These are phyloP conservation scores for Salticus scenicus DNA, from an alignment of 2,888 invertebrate species.

Conservation along the genomic window DNA sequence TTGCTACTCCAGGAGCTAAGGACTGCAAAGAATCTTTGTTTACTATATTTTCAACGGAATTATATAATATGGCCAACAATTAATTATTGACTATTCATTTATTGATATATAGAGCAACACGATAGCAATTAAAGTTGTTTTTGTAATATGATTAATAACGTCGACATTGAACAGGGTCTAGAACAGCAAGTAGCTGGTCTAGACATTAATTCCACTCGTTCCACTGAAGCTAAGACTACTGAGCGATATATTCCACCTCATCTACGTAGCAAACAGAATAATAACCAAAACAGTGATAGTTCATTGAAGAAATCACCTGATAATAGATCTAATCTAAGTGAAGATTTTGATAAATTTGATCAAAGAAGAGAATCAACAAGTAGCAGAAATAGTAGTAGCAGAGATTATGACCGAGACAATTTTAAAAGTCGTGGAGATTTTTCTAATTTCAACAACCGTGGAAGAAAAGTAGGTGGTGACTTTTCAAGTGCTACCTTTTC, in stretches of 20 bases:
- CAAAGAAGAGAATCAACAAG: slow-evolving; percentile 45
- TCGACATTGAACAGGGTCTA: too few species aligned
- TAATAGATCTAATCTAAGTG: slow-evolving; percentile 2
- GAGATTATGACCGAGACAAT: slow-evolving; percentile 49
- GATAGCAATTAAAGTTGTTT: too few species aligned
- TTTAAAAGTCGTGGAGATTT: slow-evolving; percentile 62
- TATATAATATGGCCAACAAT: too few species aligned
- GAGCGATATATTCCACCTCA: slow-evolving; percentile 90
- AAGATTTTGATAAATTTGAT: slow-evolving; percentile 50
- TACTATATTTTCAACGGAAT: too few species aligned
- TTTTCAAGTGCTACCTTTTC: slow-evolving; percentile 33
- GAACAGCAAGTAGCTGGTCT: too few species aligned
- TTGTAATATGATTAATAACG: too few species aligned
- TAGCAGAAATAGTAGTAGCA: slow-evolving; percentile 11
- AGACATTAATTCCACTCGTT: too few species aligned
- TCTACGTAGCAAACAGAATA: slow-evolving; percentile 81
- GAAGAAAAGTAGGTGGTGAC: slow-evolving; percentile 42
- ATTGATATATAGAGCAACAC: too few species aligned
- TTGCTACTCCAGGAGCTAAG: too few species aligned
- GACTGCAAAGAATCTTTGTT: too few species aligned
- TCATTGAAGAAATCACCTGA: slow-evolving; percentile 35
- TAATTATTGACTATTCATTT: too few species aligned
- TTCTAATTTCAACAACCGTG: slow-evolving; percentile 45
- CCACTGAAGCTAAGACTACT: too few species aligned
- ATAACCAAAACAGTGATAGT: slow-evolving; percentile 47